A percentile compares a stretch with the other conserved stretches of the same genome.
Evolutionary conservation across 2,113 vertebrate species (phyloP).

Genomic region (Dryoscopus gambensis): DNA sequence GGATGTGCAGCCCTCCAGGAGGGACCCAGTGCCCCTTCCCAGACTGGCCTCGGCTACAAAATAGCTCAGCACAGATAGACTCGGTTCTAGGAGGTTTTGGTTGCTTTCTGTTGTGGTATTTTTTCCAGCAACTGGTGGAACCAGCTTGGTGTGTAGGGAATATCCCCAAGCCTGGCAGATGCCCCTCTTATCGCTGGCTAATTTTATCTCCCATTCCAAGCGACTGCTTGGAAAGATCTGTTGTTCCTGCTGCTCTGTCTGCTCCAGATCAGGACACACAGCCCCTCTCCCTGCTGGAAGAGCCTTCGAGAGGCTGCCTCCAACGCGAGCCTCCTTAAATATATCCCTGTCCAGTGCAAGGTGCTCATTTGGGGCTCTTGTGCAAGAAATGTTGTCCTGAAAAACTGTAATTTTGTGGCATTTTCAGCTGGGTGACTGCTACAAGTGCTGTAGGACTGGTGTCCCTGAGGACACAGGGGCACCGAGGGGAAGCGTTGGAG

Average conservation of each 20-base stretch:
- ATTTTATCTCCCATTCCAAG: neutral
- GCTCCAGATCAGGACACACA: neutral
- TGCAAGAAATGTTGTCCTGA: neutral
- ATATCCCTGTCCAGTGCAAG: neutral
- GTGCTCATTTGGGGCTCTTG: neutral
- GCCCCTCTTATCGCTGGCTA: neutral
- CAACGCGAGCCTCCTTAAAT: neutral
- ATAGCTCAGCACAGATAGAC: neutral
- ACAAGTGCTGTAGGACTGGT: neutral
- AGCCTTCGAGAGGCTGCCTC: neutral
- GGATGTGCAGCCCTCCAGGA: neutral
- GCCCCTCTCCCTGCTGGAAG: neutral
- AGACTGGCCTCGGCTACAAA: neutral
- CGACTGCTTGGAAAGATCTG: neutral
- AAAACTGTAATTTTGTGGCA: neutral
- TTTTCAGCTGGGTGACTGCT: neutral
- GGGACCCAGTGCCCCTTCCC: neutral
- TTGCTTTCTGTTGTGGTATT: neutral
- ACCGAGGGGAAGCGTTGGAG: fast-evolving
- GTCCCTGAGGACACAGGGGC: neutral
- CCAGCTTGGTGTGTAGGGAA: fast-evolving
- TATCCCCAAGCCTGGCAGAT: neutral
- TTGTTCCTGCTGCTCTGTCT: neutral
- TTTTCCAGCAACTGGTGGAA: neutral
- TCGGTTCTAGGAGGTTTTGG: neutral